Evolutionary conservation across 2,113 vertebrate genomes (phyloP), one percentile per base, ranked within the genome.

Genomic region (Pedetes capensis): DNA sequence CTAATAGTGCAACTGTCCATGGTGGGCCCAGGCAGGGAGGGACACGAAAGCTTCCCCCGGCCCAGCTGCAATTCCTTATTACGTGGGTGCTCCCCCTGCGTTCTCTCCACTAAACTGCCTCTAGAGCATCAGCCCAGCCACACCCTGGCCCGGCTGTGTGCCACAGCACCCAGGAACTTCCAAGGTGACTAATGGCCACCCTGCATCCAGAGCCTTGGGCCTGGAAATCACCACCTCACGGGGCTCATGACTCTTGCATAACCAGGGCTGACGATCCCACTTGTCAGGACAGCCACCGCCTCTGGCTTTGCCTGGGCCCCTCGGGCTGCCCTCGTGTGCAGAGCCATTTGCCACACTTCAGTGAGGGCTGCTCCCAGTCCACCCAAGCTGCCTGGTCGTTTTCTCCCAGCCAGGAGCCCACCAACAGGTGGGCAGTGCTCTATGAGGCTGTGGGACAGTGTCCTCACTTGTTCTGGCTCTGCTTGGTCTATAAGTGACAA

Each of bases 331-430:
- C n/a, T 34, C 32, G 14, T n/a, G 7, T 32, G n/a, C 8, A 44
- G 63, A 37, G 34, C 61, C 16, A 53, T 23, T 16, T 12, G 14
- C 27, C 29, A 61, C 3, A 3, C 7, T n/a, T n/a, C 63, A n/a
- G 27, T 3, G 17, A 34, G 16, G 37, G 7, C 74, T 12, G 27
- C 29, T n/a, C 18, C 16, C 16, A 29, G n/a, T 5, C n/a, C 20
- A 34, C 74, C 74, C 9, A n/a, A 13, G 2, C 29, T 75, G 75
- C 5, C 49, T n/a, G 49, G n/a, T n/a, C n/a, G n/a, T n/a, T 51
- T 23, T 20, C 3, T 8, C 20, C 22, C 0, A 1, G 47, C 22
- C 0, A 1, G n/a, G 32, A 27, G n/a, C 34, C n/a, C n/a, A n/a
- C n/a, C n/a, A n/a, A n/a, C n/a, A 25, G 42, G 42, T 7, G 1